These are phyloP conservation scores for Ranitomeya variabilis DNA, from an alignment of 2,113 vertebrate genomes.

Conservation along the genomic window DNA sequence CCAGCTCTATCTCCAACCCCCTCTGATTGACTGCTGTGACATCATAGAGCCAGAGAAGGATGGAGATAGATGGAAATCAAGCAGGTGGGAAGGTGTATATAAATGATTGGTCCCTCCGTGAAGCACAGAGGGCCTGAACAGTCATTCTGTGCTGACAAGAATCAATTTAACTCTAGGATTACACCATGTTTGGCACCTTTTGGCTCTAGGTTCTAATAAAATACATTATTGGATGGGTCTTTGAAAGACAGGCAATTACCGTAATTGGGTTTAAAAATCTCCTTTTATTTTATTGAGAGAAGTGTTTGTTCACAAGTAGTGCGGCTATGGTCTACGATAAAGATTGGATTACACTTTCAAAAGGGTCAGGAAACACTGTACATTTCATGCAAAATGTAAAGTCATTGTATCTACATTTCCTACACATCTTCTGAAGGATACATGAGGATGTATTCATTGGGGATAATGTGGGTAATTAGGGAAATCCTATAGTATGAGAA, in stretches of 20 bases:
- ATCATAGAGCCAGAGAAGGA: too few species aligned
- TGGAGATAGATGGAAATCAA: too few species aligned
- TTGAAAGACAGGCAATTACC: neutral
- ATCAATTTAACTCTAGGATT: too few species aligned
- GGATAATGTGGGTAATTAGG: neutral
- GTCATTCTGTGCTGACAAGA: too few species aligned
- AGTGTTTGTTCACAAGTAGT: neutral
- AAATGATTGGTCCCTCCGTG: too few species aligned
- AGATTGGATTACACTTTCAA: neutral
- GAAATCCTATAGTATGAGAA: constrained; percentile 3
- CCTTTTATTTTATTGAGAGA: neutral
- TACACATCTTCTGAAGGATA: neutral
- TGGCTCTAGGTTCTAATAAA: too few species aligned
- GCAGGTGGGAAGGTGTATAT: too few species aligned
- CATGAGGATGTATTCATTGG: neutral
- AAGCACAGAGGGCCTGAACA: too few species aligned
- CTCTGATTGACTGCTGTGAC: too few species aligned
- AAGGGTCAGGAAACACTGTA: neutral
- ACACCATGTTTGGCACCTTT: too few species aligned
- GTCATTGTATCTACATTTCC: neutral
- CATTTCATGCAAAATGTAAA: neutral
- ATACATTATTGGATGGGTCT: too few species aligned
- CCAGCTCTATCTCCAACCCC: too few species aligned
- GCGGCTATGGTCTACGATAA: neutral
- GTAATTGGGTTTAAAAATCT: neutral